Conservation (phyloP, 1,140 invertebrate species). For the Drosophila mayri region DNA sequence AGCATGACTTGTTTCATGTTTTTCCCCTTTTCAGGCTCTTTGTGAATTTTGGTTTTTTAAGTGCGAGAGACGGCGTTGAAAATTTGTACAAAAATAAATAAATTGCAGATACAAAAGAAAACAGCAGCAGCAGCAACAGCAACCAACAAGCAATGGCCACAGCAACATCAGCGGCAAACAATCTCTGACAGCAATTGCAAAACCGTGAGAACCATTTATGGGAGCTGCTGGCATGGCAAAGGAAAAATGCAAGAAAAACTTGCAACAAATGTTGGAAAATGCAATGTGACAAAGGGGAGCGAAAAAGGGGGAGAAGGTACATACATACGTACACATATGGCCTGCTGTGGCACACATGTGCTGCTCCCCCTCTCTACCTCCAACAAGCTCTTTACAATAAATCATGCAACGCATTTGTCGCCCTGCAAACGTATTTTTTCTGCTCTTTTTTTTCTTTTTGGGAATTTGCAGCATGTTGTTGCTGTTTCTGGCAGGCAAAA, state of each 20-base stretch:
- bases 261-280: slow-evolving; percentile 77
- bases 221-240: slow-evolving; percentile 55
- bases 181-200: slow-evolving; percentile 64
- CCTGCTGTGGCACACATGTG: slow-evolving; percentile 65
- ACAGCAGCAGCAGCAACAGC: slow-evolving; percentile 26
- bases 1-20: slow-evolving; percentile 35
- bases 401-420: slow-evolving; percentile 76
- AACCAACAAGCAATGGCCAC: slow-evolving; percentile 8
- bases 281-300: slow-evolving; percentile 58
- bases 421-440: slow-evolving; percentile 42
- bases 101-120: slow-evolving; percentile 47
- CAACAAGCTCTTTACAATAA: slow-evolving; percentile 48
- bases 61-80: slow-evolving; percentile 45
- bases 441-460: slow-evolving; percentile 16
- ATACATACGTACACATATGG: slow-evolving; percentile 37
- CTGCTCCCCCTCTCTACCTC: slow-evolving; percentile 6
- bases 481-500: slow-evolving; percentile 49
- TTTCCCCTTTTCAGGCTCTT: slow-evolving; percentile 26
- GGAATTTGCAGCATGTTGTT: slow-evolving; percentile 12
- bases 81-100: slow-evolving; percentile 57
- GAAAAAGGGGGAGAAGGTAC: neutral
- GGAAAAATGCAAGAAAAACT: slow-evolving; percentile 78
- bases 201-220: slow-evolving; percentile 81
- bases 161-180: slow-evolving; percentile 39
- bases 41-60: slow-evolving; percentile 41